A percentile compares a stretch with the other conserved stretches of the same genome.
Evolutionary conservation across 37 sponge, comb jelly and placozoan species (phyloP).

Genomic region (Tethya wilhelma): DNA sequence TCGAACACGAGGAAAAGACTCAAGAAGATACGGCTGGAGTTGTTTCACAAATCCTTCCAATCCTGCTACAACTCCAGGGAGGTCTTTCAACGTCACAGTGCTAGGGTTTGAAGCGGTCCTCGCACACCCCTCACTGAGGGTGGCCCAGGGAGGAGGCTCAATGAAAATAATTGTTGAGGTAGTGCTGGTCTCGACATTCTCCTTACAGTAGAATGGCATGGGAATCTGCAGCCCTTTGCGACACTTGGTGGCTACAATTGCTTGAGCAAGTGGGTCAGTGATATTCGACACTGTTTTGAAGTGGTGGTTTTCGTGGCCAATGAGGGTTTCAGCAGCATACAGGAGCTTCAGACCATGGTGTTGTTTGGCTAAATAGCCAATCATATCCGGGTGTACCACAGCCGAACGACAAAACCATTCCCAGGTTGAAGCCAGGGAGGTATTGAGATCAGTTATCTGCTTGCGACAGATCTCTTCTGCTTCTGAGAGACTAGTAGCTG

Average conservation of each 20-base stretch:
- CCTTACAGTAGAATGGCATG: conserved; percentile 39
- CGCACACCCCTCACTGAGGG: background rate
- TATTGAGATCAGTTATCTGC: conserved; percentile 36
- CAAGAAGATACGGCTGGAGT: conserved; percentile 64
- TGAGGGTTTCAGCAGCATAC: conserved; percentile 9
- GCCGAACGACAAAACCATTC: conserved; percentile 59
- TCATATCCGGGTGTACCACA: conserved; percentile 45
- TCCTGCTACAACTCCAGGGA: conserved; percentile 23
- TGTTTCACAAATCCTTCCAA: conserved; percentile 35
- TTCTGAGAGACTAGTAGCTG: conserved; percentile 28
- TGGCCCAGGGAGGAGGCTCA: conserved; percentile 59
- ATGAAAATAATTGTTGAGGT: conserved; percentile 45
- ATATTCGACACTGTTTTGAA: conserved; percentile 1
- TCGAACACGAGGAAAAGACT: conserved; percentile 9
- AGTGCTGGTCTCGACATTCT: conserved; percentile 47
- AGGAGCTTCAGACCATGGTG: conserved; percentile 6
- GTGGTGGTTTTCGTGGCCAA: conserved; percentile 3
- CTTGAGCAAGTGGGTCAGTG: conserved; percentile 10
- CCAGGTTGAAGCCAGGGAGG: conserved; percentile 35
- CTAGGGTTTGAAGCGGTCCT: background rate
- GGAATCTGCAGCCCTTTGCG: conserved; percentile 27
- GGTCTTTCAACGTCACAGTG: background rate
- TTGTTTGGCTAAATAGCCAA: conserved; percentile 15
- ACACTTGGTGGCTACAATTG: conserved; percentile 11
- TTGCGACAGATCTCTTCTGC: conserved; percentile 38